Evolutionary conservation across 37 sponge, comb jelly and placozoan species (phyloP).

Genomic region (Lycopodina hypogea): DNA sequence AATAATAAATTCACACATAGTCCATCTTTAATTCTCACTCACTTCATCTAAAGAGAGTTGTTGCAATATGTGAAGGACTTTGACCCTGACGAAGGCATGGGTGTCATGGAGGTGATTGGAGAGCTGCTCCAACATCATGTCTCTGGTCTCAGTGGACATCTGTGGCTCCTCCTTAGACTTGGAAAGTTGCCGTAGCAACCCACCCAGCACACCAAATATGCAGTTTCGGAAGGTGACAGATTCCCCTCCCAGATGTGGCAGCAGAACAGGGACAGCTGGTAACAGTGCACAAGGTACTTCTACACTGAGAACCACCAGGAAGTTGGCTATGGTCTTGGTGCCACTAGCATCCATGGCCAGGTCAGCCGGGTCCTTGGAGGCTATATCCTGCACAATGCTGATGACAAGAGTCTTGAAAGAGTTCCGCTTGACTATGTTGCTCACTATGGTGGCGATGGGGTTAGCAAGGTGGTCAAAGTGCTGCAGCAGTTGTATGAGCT

Average conservation of each 20-base stretch:
- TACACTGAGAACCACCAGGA: constrained; percentile 68
- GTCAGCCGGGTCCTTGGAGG: constrained; percentile 67
- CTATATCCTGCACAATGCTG: constrained; percentile 48
- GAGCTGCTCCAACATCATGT: constrained; percentile 66
- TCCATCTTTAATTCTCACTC: no score
- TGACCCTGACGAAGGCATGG: constrained; percentile 95
- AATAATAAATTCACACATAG: no score
- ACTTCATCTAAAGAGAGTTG: constrained; percentile 59
- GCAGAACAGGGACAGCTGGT: constrained; percentile 62
- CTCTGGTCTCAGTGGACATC: constrained; percentile 41
- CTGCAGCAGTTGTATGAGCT: constrained; percentile 86
- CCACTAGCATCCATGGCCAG: constrained; percentile 80
- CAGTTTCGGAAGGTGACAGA: constrained; percentile 85
- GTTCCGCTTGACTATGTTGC: constrained; percentile 22
- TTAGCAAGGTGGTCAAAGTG: constrained; percentile 80
- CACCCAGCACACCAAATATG: constrained; percentile 78
- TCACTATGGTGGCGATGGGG: constrained; percentile 35
- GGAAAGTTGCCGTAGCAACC: constrained; percentile 37
- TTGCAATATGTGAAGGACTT: constrained; percentile 73
- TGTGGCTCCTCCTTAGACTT: constrained; percentile 3
- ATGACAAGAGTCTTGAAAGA: neutral
- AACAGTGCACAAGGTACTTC: constrained; percentile 53
- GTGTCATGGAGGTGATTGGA: constrained; percentile 86
- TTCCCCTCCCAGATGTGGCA: constrained; percentile 87
- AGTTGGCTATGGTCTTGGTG: constrained; percentile 63